Conservation (phyloP, 2,888 invertebrate species). For the Elmis aenea region DNA sequence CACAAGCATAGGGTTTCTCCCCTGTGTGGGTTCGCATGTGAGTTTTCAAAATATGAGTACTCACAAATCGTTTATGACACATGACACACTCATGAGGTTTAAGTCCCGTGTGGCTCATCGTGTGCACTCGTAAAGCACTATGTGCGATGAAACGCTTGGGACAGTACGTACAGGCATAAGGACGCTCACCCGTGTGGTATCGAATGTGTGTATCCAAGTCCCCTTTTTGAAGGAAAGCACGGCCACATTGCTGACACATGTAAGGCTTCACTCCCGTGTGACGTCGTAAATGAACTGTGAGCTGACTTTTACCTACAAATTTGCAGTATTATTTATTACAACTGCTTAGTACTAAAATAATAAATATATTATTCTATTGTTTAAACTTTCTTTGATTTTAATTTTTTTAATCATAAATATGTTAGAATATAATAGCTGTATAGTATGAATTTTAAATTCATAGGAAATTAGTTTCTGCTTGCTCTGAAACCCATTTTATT, state of each 20-base stretch:
- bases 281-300: slow-evolving; percentile 15
- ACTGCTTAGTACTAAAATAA: too few relatives aligned
- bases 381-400: too few relatives aligned
- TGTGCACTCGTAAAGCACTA: slow-evolving; percentile 16
- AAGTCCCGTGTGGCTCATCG: slow-evolving; percentile 15
- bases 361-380: too few relatives aligned
- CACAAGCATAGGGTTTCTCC: slow-evolving; percentile 20
- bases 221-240: slow-evolving; percentile 16
- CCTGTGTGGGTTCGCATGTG: slow-evolving; percentile 24
- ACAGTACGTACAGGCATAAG: slow-evolving; percentile 15
- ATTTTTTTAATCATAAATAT: too few relatives aligned
- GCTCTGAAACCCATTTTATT: too few relatives aligned
- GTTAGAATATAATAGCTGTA: too few relatives aligned
- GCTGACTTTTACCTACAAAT: slow-evolving; percentile 14
- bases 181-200: slow-evolving; percentile 18
- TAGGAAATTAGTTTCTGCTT: too few relatives aligned
- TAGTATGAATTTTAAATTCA: too few relatives aligned
- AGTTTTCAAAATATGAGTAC: slow-evolving; percentile 19
- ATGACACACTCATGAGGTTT: slow-evolving; percentile 14
- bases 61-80: slow-evolving; percentile 15
- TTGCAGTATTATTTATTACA: too few relatives aligned
- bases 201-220: slow-evolving; percentile 16
- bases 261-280: slow-evolving; percentile 16
- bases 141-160: slow-evolving; percentile 17
- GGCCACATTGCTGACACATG: slow-evolving; percentile 14